These are phyloP conservation scores for Numenius arquata DNA, from an alignment of 2,113 vertebrate species.

Conservation along the genomic window DNA sequence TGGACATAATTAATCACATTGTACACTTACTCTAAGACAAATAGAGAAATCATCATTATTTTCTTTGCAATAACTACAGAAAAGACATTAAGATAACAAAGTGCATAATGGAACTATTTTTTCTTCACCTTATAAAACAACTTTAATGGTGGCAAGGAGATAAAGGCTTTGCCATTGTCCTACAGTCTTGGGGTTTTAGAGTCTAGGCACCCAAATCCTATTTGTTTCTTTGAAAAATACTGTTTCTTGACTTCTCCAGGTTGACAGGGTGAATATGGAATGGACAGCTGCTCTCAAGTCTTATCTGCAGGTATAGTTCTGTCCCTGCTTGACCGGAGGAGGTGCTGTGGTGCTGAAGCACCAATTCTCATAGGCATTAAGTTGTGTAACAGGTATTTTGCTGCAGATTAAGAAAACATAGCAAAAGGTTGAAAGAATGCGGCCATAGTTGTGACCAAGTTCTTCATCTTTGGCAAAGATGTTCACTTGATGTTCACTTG, in stretches of 20 bases:
- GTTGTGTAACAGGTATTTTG: not conserved
- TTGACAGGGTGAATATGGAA: not conserved
- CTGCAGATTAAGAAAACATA: not conserved
- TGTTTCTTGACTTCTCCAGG: not conserved
- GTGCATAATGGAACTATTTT: not conserved
- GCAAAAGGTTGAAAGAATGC: not conserved
- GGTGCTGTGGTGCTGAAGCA: not conserved
- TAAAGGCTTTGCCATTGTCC: not conserved
- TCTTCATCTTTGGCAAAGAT: not conserved
- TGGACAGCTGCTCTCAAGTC: not conserved
- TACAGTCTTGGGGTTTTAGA: not conserved
- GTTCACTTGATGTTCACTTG: accelerated
- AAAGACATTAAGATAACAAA: not conserved
- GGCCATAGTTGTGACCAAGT: not conserved
- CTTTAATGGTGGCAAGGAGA: not conserved
- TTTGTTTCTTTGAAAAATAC: not conserved
- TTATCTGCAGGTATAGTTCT: not conserved
- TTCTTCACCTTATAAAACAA: not conserved
- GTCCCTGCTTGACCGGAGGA: not conserved
- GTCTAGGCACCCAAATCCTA: not conserved
- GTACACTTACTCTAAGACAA: not conserved
- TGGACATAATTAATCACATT: not conserved
- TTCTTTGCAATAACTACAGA: constrained; percentile 41
- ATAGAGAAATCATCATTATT: not conserved
- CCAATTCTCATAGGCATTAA: not conserved